These are phyloP conservation scores for Syrmaticus mikado DNA, from an alignment of 2,113 vertebrate genomes.

Conservation along the genomic window DNA sequence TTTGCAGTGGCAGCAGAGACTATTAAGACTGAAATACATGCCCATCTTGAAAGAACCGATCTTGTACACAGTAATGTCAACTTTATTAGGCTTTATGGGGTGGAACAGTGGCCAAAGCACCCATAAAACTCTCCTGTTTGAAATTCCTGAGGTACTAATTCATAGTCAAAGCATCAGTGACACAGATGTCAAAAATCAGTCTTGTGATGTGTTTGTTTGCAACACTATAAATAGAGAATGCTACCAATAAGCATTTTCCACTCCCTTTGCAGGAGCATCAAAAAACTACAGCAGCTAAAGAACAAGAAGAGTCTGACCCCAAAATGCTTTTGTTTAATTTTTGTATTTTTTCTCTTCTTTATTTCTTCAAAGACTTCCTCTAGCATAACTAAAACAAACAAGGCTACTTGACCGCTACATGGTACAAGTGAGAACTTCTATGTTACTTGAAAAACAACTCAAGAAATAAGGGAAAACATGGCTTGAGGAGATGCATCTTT, in stretches of 20 bases:
- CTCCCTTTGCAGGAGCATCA: background rate
- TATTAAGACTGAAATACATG: background rate
- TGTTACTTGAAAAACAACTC: slow-evolving; percentile 35
- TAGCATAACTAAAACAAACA: slow-evolving; percentile 43
- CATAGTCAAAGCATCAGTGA: background rate
- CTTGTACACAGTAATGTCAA: background rate
- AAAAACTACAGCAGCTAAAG: background rate
- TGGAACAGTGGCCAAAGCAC: background rate
- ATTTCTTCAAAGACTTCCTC: slow-evolving; percentile 50
- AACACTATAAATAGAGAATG: background rate
- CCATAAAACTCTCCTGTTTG: background rate
- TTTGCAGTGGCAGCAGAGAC: background rate
- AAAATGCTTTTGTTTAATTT: background rate
- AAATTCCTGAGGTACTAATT: background rate
- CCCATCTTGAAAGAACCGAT: background rate
- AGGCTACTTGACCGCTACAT: slow-evolving; percentile 39
- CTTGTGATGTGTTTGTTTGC: background rate
- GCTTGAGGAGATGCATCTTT: slow-evolving; percentile 45
- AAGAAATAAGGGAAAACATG: background rate
- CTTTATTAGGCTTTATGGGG: background rate
- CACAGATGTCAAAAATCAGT: slow-evolving; percentile 2
- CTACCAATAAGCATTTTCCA: background rate
- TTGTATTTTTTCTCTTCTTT: background rate
- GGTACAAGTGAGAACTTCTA: slow-evolving; percentile 18
- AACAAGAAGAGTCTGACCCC: background rate